Base-by-base conservation (phyloP, 2,113 vertebrate species). In the Spizaetus ornatus region DNA sequence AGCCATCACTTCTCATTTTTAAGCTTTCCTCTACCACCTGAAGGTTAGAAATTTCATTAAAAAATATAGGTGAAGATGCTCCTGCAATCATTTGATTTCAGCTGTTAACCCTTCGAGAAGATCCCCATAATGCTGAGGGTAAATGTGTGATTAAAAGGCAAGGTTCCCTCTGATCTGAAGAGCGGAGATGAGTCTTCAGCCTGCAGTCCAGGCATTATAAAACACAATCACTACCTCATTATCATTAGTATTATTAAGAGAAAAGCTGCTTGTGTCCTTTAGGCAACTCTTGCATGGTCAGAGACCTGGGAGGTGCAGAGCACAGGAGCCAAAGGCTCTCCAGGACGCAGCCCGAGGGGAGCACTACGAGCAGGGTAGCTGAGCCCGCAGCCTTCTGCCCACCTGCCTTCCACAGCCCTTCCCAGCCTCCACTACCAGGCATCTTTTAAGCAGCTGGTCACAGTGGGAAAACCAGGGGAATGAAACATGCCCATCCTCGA, bases 21-120 rank as follows among this genome's bases (percentile, higher is more conserved):
- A 88, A 90, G 94, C 71, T 81, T 88, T 94, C 42, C 63, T 69
- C 79, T 81, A 92, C 82, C 62, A 92, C 95, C 92, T 83, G 92
- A 71, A 94, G 95, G 90, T 92, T 70, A 86, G 92, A 94, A 94
- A 90, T 97, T 93, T 96, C 88, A 96, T 96, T 95, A 59, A 96
- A 93, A 88, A 80, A 77, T 45, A 80, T 3, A 83, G 84, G 62
- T 77, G 90, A 94, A 77, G 85, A 45, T 43, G 40, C 42, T 93
- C 13, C 90, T 55, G 90, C 82, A 88, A 93, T 86, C 63, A 62
- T 70, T 65, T 86, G 58, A 42, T 50, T 92, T 69, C 5, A 45
- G 61, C 78, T 3, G 14, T 67, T 61, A 82, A 93, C 77, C 61
- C 73, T 93, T 84, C 47, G 38, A 63, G 55, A 91, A 86, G 73